A percentile compares a stretch with the other conserved stretches of the same genome.
Evolutionary conservation across 2,797 vertebrate genomes (phyloP).

Genomic region (Fringilla coelebs): DNA sequence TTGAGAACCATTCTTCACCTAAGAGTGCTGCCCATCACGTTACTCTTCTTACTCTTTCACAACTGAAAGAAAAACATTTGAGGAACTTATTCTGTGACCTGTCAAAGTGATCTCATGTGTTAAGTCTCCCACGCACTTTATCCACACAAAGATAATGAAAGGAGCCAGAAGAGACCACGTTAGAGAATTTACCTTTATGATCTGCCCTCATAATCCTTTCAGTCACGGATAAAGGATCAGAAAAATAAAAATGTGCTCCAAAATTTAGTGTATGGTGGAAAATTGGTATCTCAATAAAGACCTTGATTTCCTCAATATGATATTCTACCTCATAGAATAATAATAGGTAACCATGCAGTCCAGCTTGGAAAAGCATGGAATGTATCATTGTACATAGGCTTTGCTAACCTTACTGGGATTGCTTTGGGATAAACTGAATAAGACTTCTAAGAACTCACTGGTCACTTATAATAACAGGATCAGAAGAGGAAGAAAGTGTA

Average conservation of each 20-base stretch:
- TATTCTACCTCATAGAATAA: neutral
- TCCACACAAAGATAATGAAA: neutral
- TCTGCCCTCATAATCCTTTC: neutral
- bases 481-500: neutral
- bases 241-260: neutral
- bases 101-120: neutral
- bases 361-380: neutral
- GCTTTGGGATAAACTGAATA: neutral
- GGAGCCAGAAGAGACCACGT: neutral
- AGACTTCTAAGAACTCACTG: neutral
- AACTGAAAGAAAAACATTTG: neutral
- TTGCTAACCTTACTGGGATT: neutral
- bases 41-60: neutral
- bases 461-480: neutral
- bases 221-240: neutral
- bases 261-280: neutral
- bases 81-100: neutral
- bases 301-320: neutral
- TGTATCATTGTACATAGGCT: neutral
- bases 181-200: neutral
- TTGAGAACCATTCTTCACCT: neutral
- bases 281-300: neutral
- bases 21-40: rapidly evolving
- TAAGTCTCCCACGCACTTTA: neutral
- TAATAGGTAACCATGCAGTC: neutral